Conservation (phyloP, 2,888 invertebrate genomes). For the Bellardia bayeri region DNA sequence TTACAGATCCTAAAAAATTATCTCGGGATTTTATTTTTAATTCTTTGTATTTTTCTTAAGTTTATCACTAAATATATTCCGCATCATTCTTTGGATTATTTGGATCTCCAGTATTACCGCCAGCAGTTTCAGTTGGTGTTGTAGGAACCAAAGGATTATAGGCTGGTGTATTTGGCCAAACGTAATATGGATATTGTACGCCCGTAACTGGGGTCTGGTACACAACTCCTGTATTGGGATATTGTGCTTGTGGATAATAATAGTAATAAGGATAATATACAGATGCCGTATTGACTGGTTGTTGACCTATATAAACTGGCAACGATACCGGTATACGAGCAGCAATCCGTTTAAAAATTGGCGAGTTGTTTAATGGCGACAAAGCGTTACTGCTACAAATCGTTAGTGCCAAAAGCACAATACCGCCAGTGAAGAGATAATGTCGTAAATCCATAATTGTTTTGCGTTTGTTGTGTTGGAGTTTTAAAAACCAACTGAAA, state of each 20-base stretch:
- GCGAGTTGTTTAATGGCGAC: not conserved
- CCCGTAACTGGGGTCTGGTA: constrained; percentile 9
- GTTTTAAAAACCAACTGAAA: constrained; percentile 62
- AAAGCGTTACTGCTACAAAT: not conserved
- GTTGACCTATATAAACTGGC: constrained; percentile 20
- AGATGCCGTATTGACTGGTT: not conserved
- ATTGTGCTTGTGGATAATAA: constrained; percentile 41
- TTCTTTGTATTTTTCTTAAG: not conserved
- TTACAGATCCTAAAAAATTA: not conserved
- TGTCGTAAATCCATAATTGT: constrained; percentile 20
- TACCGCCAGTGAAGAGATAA: not conserved
- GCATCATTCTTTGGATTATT: constrained; percentile 59
- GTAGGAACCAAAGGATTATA: not conserved
- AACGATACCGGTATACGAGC: constrained; percentile 8
- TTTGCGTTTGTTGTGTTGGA: constrained; percentile 38
- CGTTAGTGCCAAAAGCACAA: not conserved
- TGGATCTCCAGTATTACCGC: constrained; percentile 29
- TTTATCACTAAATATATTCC: constrained; percentile 38
- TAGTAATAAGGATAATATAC: constrained; percentile 37
- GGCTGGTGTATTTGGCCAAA: constrained; percentile 37
- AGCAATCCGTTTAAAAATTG: not conserved
- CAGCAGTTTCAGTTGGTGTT: constrained; percentile 13
- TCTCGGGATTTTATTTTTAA: not conserved
- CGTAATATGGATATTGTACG: constrained; percentile 48
- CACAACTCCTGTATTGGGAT: constrained; percentile 21